Percentiles rank a stretch among this genome's conserved stretches.
Conservation (phyloP, 92 coral and sea anemone species). For the Zoanthus sansibaricus region DNA sequence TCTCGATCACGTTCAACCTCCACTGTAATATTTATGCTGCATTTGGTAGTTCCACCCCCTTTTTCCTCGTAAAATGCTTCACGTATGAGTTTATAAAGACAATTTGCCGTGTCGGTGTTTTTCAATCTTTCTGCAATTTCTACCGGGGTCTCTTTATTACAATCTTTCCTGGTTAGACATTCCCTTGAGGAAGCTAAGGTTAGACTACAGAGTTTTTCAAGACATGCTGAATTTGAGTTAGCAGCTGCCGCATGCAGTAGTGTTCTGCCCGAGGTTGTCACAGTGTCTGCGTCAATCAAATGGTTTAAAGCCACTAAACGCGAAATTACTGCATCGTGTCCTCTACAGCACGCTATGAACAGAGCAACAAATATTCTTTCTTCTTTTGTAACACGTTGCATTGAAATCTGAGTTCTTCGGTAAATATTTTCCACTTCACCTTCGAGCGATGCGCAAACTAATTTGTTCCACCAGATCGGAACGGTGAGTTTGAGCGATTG, state of each 20-base stretch:
- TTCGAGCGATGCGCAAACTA: conserved; percentile 75
- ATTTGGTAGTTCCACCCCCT: conserved; percentile 45
- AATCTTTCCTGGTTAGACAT: conserved; percentile 60
- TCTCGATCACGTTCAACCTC: conserved; percentile 19
- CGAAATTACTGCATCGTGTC: conserved; percentile 58
- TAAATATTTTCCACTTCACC: conserved; percentile 80
- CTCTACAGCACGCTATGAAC: conserved; percentile 80
- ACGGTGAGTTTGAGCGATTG: conserved; percentile 65
- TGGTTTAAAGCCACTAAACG: conserved; percentile 51
- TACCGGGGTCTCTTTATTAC: conserved; percentile 66
- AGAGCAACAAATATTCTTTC: conserved; percentile 80
- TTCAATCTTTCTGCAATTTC: conserved; percentile 72
- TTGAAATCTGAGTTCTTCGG: conserved; percentile 81
- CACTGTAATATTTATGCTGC: conserved; percentile 57
- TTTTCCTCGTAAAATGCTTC: conserved; percentile 31
- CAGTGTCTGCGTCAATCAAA: conserved; percentile 45
- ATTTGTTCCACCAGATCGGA: conserved; percentile 87
- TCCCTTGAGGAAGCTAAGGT: conserved; percentile 47
- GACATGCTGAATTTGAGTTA: conserved; percentile 64
- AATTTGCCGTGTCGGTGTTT: conserved; percentile 53
- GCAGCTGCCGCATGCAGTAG: conserved; percentile 80
- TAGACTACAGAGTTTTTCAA: conserved; percentile 68
- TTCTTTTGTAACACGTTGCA: conserved; percentile 82
- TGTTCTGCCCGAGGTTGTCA: conserved; percentile 74
- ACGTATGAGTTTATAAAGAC: conserved; percentile 60